Base-by-base conservation (phyloP, 2,888 invertebrate genomes). In the Chymomyza caudatula region DNA sequence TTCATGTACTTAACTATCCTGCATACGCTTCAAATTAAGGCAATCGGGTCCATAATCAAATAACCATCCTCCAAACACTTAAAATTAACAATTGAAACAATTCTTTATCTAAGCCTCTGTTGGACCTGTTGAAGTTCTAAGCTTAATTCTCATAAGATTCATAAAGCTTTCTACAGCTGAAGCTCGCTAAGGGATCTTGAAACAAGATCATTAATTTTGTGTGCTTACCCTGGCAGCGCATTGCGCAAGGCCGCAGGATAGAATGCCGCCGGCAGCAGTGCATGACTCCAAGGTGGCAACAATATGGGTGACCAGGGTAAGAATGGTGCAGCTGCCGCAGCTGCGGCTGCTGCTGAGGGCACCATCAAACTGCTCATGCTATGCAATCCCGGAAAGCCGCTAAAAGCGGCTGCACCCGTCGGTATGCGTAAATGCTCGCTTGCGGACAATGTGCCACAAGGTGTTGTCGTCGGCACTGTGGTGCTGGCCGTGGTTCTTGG, bases 281-380 rank as follows among this genome's bases (percentile, higher is more conserved):
- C 94, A 77, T 94, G 94, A 60, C 94, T 94, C 94, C 95, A 95
- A 20, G 94, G 94, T 78, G 88, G 88, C 89, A 95, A 90, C 84
- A 95, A 90, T 70, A 94, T 93, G 52, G 95, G 95, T 84, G 94
- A 94, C 95, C 94, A 95, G 17, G 94, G 94, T 88, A 95, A 90
- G 88, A 95, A 92, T 63, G 94, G 94, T n/a, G 93, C 92, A n/a
- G 93, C 92, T 19, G 93, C 92, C 11, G 93, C 92, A 58, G 94
- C 93, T 5, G 93, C 92, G 6, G 93, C 92, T 63, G 92, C 92
- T 70, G 92, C 92, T 65, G 89, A 88, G 1, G 88, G 89, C 54
- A 88, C 87, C 88, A 90, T 90, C 37, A 90, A 75, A 69, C 89
- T 89, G 74, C 89, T 88, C 88, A 90, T 89, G 73, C 86, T 84